A percentile compares a stretch with the other conserved stretches of the same genome.
phyloP scores from a whole-genome alignment of 2,113 vertebrate genomes.

The Sminthopsis crassicaudata region DNA sequence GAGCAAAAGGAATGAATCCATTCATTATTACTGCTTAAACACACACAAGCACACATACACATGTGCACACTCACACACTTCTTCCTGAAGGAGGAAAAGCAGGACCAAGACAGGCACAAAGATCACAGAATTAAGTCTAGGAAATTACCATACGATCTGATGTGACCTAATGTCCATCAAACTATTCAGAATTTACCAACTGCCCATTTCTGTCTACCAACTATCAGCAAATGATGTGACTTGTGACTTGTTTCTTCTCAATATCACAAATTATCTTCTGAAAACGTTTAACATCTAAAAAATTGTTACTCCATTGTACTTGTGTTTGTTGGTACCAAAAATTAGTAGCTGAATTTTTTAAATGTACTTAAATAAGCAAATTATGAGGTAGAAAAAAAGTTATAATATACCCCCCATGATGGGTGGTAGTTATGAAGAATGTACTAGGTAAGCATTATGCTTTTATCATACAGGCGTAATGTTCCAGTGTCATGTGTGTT shows the following conservation, averaged over 20 bases:
- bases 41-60: neutral
- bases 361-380: neutral
- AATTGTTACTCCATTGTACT: neutral
- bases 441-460: neutral
- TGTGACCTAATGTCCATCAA: neutral
- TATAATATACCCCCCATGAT: neutral
- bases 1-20: constrained; percentile 68
- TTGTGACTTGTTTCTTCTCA: neutral
- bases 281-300: neutral
- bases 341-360: neutral
- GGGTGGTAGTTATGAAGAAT: neutral
- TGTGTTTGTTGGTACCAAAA: neutral
- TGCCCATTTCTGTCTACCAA: neutral
- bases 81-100: constrained; percentile 26
- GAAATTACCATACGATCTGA: neutral
- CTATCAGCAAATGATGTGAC: neutral
- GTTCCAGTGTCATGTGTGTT: neutral
- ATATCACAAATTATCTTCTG: neutral
- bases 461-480: neutral
- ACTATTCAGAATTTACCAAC: neutral
- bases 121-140: neutral
- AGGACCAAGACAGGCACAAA: neutral
- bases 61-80: neutral
- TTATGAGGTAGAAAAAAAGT: neutral
- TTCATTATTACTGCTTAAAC: constrained; percentile 68